A percentile compares a stretch with the other conserved stretches of the same genome.
Evolutionary conservation across 2,888 invertebrate genomes (phyloP).

Genomic region (Oligia latruncula): DNA sequence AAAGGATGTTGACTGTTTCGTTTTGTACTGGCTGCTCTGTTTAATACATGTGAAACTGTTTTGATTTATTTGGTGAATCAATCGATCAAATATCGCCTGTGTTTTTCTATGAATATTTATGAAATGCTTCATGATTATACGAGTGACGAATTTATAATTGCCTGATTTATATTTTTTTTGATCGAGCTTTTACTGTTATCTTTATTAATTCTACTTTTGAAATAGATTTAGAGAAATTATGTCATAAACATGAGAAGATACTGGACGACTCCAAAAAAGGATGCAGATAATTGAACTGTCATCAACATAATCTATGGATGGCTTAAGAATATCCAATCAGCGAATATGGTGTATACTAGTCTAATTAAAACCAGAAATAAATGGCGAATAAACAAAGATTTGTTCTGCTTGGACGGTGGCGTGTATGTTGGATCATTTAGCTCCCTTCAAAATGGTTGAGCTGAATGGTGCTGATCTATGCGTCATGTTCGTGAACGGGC

Average conservation of each 20-base stretch:
- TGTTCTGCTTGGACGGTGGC: too few species aligned
- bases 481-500: too few species aligned
- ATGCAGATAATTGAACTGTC: neutral
- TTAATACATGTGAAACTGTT: conserved; percentile 33
- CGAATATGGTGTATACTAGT: neutral
- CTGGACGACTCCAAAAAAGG: neutral
- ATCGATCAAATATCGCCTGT: neutral
- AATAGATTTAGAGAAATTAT: neutral
- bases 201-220: neutral
- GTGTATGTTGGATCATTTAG: too few species aligned
- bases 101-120: neutral
- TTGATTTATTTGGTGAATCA: conserved; percentile 20
- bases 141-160: neutral
- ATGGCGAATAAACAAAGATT: conserved; percentile 3
- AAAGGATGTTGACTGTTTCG: conserved; percentile 49
- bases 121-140: neutral
- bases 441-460: too few species aligned
- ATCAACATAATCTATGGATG: neutral
- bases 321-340: conserved; percentile 11
- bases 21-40: neutral
- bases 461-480: too few species aligned
- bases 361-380: conserved; percentile 15
- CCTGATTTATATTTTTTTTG: neutral
- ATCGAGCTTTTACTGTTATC: too few species aligned
- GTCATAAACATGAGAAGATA: neutral